A percentile compares a stretch with the other conserved stretches of the same genome.
phyloP scores from a whole-genome alignment of 2,113 vertebrate genomes.

The Boulengeromyrus knoepffleri region DNA sequence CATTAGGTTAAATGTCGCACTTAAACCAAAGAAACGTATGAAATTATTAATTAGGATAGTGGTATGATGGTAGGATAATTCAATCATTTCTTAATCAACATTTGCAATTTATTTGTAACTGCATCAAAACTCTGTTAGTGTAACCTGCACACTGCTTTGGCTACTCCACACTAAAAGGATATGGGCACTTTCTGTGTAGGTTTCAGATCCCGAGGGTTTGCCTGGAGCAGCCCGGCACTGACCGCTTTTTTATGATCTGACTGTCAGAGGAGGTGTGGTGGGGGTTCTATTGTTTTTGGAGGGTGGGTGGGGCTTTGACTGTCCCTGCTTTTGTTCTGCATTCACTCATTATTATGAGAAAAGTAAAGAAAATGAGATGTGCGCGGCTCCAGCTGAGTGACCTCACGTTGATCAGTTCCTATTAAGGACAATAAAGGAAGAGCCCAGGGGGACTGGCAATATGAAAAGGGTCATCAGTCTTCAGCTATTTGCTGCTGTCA shows the following conservation, averaged over 20 bases:
- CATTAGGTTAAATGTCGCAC: background rate
- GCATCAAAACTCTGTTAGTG: background rate
- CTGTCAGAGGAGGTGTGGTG: background rate
- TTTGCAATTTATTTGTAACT: background rate
- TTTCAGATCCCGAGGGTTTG: background rate
- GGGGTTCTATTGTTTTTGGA: background rate
- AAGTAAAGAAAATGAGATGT: conserved; percentile 30
- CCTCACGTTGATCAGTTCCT: conserved; percentile 34
- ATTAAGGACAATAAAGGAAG: conserved; percentile 42
- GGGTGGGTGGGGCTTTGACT: background rate
- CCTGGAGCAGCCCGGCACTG: background rate
- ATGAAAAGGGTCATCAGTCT: conserved; percentile 50
- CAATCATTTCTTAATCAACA: background rate
- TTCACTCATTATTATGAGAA: conserved; percentile 25
- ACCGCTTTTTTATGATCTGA: background rate
- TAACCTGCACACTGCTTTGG: background rate
- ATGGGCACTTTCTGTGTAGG: background rate
- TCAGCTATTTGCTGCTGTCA: conserved; percentile 42
- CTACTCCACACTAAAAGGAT: background rate
- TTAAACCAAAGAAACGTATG: background rate
- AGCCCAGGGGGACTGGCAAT: conserved; percentile 29
- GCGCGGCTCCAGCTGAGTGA: conserved; percentile 24
- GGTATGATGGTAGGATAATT: background rate
- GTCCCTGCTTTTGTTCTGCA: conserved; percentile 20
- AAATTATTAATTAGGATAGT: background rate